Base-by-base conservation (phyloP, 2,888 invertebrate genomes). In the Cremastobaeus sp. region DNA sequence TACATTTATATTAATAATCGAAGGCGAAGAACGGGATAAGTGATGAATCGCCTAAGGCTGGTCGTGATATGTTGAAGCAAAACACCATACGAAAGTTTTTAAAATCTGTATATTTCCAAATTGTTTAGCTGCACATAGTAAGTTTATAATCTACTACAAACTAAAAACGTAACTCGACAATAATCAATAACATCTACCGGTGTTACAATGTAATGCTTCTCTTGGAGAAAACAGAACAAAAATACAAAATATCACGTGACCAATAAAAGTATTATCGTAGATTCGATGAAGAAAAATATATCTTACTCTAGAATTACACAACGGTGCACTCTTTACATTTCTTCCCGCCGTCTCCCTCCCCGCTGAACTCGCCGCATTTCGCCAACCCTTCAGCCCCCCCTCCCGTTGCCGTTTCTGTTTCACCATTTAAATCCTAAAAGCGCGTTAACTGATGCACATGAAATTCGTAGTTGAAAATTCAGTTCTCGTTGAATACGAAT, bases 91-190 rank as follows among this genome's bases (percentile, higher is more conserved):
- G 45, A 66, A 73, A 73, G 52, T 66, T 68, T 73, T 73, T 66
- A 69, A 74, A 74, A 74, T 74, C 59, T 69, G 50, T 74, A 69
- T 74, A 69, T 69, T 74, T 73, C 54, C 74, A 69, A 74, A 74
- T 69, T 66, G 50, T 54, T 69, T 74, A 74, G 74, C 74, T 74
- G 74, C 68, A 74, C 68, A 74, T 74, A 74, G 69, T 74, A 69
- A 68, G 62, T 69, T 59, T 59, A 69, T 69, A 57, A 59, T 68
- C 54, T 39, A 47, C 59, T 74, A 69, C 47, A 74, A 69, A 74
- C 74, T 74, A 74, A 69, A 74, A 69, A 68, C 52, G 57, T 64
- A 74, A 64, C 21, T 59, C 35, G 69, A 74, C 69, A 68, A 62
- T 73, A 41, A 73, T 72, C 17, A 57, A 50, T 69, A 74, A 74